These are phyloP conservation scores for Ameiurus melas DNA, from an alignment of 2,113 vertebrate species.

Conservation along the genomic window DNA sequence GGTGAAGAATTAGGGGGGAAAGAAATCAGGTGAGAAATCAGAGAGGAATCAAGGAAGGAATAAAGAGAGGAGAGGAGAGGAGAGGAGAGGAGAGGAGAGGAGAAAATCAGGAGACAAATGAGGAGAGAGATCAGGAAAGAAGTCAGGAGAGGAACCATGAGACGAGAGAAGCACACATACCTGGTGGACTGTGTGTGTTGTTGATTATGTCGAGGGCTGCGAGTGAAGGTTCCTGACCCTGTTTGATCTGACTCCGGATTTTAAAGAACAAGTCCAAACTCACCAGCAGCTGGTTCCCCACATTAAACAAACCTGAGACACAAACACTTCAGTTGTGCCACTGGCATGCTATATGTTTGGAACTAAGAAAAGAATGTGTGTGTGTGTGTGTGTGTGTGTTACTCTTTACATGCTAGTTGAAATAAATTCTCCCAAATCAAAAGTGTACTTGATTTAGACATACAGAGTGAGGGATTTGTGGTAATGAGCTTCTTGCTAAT, in stretches of 20 bases:
- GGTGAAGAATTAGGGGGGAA: background rate
- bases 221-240: conserved; percentile 83
- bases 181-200: conserved; percentile 35
- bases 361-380: background rate
- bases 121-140: background rate
- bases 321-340: background rate
- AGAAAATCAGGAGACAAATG: background rate
- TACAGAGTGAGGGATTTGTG: background rate
- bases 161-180: background rate
- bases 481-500: background rate
- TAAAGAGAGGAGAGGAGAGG: background rate
- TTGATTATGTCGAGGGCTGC: conserved; percentile 74
- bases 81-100: background rate
- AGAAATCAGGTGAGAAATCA: background rate
- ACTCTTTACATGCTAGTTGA: background rate
- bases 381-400: background rate
- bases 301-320: conserved; percentile 90
- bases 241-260: conserved; percentile 83
- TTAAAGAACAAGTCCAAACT: conserved; percentile 93
- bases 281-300: conserved; percentile 91
- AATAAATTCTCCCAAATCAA: background rate
- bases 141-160: background rate
- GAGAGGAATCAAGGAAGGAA: background rate
- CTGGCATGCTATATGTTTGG: background rate
- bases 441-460: background rate